Base-by-base conservation (phyloP, 37 sponge, comb jelly and placozoan species). In the Tethya wilhelma region DNA sequence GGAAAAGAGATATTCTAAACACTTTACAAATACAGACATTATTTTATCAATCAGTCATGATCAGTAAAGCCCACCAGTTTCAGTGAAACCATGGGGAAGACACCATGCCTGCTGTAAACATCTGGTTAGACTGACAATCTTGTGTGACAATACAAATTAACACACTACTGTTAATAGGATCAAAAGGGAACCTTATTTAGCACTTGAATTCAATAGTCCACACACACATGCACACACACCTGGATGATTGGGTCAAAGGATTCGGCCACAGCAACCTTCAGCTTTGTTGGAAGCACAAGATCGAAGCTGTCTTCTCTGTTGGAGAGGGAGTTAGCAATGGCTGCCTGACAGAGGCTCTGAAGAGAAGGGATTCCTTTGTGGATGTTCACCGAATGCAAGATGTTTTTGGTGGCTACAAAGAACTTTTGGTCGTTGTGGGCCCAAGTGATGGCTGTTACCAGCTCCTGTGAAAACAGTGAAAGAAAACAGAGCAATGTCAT, bases 371-470 rank as follows among this genome's bases (percentile, higher is more conserved):
- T 80, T 0, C 34, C 75, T n/a, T 59, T 55, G 37, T 73, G 59
- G 64, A 95, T 81, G 6, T 66, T 75, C 36, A 82, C 84, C 37
- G 86, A 83, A 74, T 92, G 87, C 31, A 95, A 83, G 38, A 91
- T 74, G 23, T 72, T 81, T 6, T 87, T 86, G 30, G 93, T 86
- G 1, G 96, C 93, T 4, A 95, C 82, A 64, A 95, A 95, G 19
- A 95, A 81, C 33, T 87, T 88, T 53, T 66, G 59, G 75, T 89
- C 89, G 8, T 40, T 74, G 49, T 91, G 93, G 28, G 79, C 96
- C 96, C 96, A 95, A 0, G 89, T 89, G 59, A 95, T 73, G 36
- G 96, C 91, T 72, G 93, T 89, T 17, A 95, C 86, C 19, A 74
- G 73, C 33, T 95, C 87, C 96, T 95, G 71, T 34, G 64, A 0